Evolutionary conservation across 1,140 invertebrate genomes (phyloP), one percentile per base, ranked within the genome.

Genomic region (Armadillidium nasatum): DNA sequence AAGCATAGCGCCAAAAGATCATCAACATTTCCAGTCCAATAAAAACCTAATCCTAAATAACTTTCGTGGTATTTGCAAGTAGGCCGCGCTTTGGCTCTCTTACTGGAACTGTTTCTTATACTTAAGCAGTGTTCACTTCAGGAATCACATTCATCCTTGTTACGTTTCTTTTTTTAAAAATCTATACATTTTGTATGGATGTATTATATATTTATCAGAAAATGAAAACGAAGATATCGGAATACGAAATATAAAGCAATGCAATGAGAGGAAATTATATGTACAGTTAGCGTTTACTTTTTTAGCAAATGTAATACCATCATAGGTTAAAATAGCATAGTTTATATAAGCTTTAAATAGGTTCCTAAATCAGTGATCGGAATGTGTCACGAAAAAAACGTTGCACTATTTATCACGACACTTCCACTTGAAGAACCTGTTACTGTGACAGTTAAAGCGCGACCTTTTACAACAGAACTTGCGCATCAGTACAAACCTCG

Each of bases 91-190:
- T 71, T 71, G 13, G 69, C 23, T 71, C 22, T 71, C 69, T 71
- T 71, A 71, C 2, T 71, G 69, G 69, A 71, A 71, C 23, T n/a
- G 33, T 44, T 71, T 71, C 33, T 22, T 44, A 71, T 22, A 22
- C 13, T 66, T 71, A 22, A 71, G 69, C 2, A 3, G 13, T 71
- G 69, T 22, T 71, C 4, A 71, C 15, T 33, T 71, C 13, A 1
- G 22, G 69, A 44, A 71, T 33, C 33, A 71, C 69, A 9, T 71
- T 71, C 69, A 23, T 71, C 69, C 1, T 13, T 71, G 23, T 71
- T 22, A 71, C 69, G 69, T n/a, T 71, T 71, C 69, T 33, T 33
- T 71, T 71, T 71, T 71, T 19, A 71, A 9, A 22, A 71, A 71
- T 23, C 69, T 71, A 23, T 23, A 1, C 69, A 22, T 23, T 71